phyloP scores from a whole-genome alignment of 2,797 vertebrate genomes.

The Neosilurus mollespiculum region DNA sequence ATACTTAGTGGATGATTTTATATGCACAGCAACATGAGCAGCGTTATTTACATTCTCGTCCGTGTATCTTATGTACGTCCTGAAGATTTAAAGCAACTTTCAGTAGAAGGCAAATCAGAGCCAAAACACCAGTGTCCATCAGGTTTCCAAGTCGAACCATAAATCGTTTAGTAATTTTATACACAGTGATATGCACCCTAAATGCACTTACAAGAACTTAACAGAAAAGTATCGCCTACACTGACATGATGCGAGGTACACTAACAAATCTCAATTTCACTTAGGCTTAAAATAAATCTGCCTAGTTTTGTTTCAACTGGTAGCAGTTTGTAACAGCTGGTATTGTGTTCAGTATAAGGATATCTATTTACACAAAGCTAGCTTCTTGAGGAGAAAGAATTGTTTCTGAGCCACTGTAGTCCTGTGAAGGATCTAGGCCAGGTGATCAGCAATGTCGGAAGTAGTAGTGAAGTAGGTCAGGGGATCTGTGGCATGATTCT shows the following conservation, averaged over 20 bases:
- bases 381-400: slow-evolving; percentile 8
- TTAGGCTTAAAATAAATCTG: neutral
- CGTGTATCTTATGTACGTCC: neutral
- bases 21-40: neutral
- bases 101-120: neutral
- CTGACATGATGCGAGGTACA: neutral
- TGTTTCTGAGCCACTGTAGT: slow-evolving; percentile 12
- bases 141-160: neutral
- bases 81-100: neutral
- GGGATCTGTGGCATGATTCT: slow-evolving; percentile 20
- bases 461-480: slow-evolving; percentile 49
- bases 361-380: slow-evolving; percentile 3
- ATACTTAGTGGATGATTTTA: neutral
- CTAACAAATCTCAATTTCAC: neutral
- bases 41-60: neutral
- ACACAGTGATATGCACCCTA: neutral
- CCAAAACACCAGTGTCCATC: neutral
- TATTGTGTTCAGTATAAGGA: neutral
- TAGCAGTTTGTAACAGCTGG: neutral
- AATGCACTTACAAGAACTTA: neutral
- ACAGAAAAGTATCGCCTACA: neutral
- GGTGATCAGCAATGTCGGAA: slow-evolving; percentile 21
- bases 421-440: slow-evolving; percentile 42
- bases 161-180: neutral
- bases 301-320: neutral